Percentiles rank a stretch among this genome's conserved stretches.
phyloP scores from a whole-genome alignment of 2,113 vertebrate genomes.

The Hepsetus odoe region DNA sequence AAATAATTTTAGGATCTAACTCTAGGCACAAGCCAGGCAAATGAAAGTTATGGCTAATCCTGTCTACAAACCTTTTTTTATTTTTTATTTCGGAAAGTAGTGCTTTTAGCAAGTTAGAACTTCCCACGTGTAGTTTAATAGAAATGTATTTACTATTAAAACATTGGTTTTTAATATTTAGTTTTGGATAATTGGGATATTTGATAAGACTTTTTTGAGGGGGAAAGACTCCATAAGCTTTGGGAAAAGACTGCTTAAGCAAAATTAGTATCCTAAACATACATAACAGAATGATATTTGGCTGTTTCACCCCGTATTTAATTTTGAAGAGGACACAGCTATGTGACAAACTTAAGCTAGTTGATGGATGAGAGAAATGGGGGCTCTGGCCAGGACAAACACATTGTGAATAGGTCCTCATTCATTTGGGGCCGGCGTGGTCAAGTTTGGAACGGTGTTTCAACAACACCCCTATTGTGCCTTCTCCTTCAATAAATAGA shows the following conservation, averaged over 20 bases:
- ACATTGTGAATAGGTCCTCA: conserved; percentile 67
- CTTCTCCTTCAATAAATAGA: conserved; percentile 77
- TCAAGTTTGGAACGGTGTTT: conserved; percentile 70
- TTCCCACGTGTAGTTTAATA: no score
- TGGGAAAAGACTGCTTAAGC: neutral
- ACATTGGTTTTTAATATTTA: neutral
- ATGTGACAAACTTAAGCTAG: conserved; percentile 49
- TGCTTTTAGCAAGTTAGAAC: no score
- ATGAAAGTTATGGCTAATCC: no score
- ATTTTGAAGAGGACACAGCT: conserved; percentile 54
- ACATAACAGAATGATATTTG: neutral
- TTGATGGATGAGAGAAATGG: conserved; percentile 63
- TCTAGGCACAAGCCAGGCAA: no score
- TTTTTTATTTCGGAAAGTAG: no score
- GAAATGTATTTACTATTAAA: no score
- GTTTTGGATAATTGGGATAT: neutral
- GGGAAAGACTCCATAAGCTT: neutral
- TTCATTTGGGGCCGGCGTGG: conserved; percentile 65
- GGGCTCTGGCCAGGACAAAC: conserved; percentile 64
- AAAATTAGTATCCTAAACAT: neutral
- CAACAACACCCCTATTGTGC: conserved; percentile 75
- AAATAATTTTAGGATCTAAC: no score
- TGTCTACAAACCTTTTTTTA: no score
- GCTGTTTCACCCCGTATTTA: conserved; percentile 22
- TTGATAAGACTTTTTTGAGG: neutral